These are phyloP conservation scores for Eclectus roratus DNA, from an alignment of 2,113 vertebrate species.

Conservation along the genomic window DNA sequence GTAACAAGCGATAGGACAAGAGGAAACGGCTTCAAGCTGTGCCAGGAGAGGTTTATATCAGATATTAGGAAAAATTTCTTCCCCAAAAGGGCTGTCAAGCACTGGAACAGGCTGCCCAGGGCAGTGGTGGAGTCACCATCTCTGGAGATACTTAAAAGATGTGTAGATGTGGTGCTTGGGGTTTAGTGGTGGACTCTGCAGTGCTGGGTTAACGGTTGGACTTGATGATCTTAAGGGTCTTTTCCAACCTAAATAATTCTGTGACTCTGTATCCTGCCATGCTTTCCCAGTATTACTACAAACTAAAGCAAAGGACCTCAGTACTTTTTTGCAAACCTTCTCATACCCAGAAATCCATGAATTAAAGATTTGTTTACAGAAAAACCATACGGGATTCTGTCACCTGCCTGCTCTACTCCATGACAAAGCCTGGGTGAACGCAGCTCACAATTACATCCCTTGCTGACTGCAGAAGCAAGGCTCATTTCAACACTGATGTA, in stretches of 20 bases:
- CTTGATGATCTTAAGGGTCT: background rate
- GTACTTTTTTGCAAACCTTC: background rate
- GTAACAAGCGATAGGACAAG: background rate
- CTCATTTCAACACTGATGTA: background rate
- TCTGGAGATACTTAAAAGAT: background rate
- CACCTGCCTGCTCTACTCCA: background rate
- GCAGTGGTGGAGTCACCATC: background rate
- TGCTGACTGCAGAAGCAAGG: background rate
- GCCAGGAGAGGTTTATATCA: background rate
- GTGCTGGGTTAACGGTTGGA: background rate
- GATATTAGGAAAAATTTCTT: background rate
- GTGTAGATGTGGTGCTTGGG: background rate
- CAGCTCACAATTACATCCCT: background rate
- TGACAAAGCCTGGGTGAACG: background rate
- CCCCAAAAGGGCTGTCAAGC: background rate
- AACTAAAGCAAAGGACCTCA: background rate
- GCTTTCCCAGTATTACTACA: background rate
- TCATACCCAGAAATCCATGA: background rate
- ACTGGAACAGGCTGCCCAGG: background rate
- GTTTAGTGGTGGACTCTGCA: background rate
- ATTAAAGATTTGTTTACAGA: conserved; percentile 32
- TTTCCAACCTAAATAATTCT: background rate
- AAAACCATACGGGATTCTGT: background rate
- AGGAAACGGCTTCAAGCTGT: background rate
- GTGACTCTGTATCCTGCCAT: too few relatives aligned